Conservation (phyloP, 2,888 invertebrate species). For the Acanthosepion esculentum region DNA sequence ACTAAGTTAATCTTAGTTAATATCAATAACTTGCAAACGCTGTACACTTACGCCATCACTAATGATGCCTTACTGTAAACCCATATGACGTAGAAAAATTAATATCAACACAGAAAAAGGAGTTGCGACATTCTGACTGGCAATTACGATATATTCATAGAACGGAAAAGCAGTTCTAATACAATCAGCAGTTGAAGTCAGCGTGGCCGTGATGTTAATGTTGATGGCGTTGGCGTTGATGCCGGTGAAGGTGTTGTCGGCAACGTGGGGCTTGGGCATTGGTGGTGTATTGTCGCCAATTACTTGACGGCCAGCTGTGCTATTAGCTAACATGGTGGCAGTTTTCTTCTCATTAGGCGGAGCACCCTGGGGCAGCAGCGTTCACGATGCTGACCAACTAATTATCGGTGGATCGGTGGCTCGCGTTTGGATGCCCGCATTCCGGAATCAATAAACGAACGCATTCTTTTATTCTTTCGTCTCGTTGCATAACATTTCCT, state of each 20-base stretch:
- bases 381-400: conserved; percentile 11
- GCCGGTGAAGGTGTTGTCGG: neutral
- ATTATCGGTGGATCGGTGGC: neutral
- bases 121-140: neutral
- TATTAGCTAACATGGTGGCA: neutral
- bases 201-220: neutral
- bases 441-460: conserved; percentile 33
- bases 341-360: neutral
- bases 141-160: neutral
- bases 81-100: neutral
- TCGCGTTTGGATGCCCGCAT: neutral
- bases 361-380: conserved; percentile 11
- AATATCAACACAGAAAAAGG: neutral
- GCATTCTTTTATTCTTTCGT: neutral
- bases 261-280: neutral
- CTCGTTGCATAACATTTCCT: neutral
- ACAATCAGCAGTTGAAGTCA: neutral
- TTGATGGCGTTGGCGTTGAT: neutral
- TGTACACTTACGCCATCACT: too few species aligned
- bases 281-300: neutral
- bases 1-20: too few species aligned
- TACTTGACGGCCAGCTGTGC: conserved; percentile 33
- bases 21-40: too few species aligned
- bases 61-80: neutral
- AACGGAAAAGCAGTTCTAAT: neutral